A percentile compares a stretch with the other conserved stretches of the same genome.
These are phyloP conservation scores for Tetraneura akinire DNA, from an alignment of 1,140 invertebrate species.

Conservation along the genomic window DNA sequence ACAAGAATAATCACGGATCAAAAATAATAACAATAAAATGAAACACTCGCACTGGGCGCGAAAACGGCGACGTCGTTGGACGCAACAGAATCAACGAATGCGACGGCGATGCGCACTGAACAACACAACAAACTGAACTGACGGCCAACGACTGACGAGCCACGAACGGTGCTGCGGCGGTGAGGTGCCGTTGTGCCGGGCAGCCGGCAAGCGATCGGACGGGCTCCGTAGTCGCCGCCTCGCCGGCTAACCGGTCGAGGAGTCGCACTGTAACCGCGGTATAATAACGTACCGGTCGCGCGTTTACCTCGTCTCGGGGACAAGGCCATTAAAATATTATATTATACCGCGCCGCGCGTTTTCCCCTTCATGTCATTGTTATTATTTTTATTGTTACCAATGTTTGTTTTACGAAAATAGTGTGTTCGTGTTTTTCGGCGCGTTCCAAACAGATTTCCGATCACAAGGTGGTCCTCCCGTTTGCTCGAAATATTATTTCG, in stretches of 20 bases:
- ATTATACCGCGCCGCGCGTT: not conserved
- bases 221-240: no score
- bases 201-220: not conserved
- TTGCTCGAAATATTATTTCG: not conserved
- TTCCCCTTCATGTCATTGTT: not conserved
- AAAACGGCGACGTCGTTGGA: not conserved
- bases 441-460: not conserved
- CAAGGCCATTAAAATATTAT: not conserved
- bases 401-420: not conserved
- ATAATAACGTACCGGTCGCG: conserved; percentile 16
- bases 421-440: not conserved
- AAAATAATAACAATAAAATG: not conserved
- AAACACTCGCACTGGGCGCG: not conserved
- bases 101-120: not conserved
- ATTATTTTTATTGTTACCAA: not conserved
- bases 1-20: not conserved
- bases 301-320: not conserved
- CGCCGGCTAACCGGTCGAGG: conserved; percentile 3
- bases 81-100: not conserved
- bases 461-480: not conserved
- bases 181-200: not conserved
- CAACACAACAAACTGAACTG: conserved; percentile 48
- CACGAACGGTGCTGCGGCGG: conserved; percentile 16
- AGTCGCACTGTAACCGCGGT: not conserved
- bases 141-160: not conserved